phyloP scores from a whole-genome alignment of 1,140 invertebrate species.

The Ostrea edulis region DNA sequence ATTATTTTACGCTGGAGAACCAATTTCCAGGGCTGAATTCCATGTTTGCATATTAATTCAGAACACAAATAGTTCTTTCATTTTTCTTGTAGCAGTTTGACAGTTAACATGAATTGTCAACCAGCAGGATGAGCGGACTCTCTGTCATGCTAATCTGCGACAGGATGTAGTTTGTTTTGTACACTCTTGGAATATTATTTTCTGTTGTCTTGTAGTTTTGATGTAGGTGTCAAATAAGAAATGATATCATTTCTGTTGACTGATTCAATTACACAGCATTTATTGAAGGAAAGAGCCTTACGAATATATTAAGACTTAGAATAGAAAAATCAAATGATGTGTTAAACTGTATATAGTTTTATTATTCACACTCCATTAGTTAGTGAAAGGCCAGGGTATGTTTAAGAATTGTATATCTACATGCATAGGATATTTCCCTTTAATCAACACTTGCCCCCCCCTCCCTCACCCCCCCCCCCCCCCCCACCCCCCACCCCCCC shows the following conservation, averaged over 20 bases:
- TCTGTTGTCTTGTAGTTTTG: slow-evolving; percentile 10
- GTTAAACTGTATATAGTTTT: too few species aligned
- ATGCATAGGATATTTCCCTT: too few species aligned
- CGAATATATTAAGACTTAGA: too few species aligned
- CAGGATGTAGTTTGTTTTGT: slow-evolving; percentile 1
- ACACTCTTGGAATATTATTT: neutral
- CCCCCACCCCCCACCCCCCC: too few species aligned
- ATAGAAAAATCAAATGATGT: too few species aligned
- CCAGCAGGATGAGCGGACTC: neutral
- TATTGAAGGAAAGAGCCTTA: too few species aligned
- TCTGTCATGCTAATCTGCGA: neutral
- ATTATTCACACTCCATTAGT: too few species aligned
- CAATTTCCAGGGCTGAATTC: neutral
- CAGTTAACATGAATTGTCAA: slow-evolving; percentile 17
- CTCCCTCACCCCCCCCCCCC: too few species aligned
- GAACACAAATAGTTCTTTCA: slow-evolving; percentile 3
- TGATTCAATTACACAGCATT: too few species aligned
- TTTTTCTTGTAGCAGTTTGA: slow-evolving; percentile 10
- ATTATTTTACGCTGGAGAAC: neutral
- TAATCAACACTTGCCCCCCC: too few species aligned
- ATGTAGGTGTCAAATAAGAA: neutral
- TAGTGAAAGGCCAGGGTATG: too few species aligned
- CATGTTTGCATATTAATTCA: neutral
- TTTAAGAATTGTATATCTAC: too few species aligned
- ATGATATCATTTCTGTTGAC: neutral